phyloP scores from a whole-genome alignment of 2,888 invertebrate genomes.

The Agonopterix heracliana region DNA sequence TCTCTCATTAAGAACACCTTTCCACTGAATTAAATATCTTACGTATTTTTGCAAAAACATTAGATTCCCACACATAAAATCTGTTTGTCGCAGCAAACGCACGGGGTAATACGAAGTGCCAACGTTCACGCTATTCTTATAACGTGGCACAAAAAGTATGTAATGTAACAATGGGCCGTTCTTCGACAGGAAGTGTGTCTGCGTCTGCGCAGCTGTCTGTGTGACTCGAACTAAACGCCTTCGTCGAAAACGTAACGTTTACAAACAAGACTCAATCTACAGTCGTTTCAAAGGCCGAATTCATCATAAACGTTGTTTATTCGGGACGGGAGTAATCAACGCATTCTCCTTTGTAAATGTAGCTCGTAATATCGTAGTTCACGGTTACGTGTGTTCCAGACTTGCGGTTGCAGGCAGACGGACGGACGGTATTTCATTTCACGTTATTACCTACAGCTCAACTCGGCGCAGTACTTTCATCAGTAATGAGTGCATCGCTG shows the following conservation, averaged over 20 bases:
- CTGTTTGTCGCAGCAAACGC: conserved; percentile 29
- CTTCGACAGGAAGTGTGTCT: conserved; percentile 53
- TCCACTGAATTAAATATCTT: no score
- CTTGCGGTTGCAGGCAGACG: conserved; percentile 54
- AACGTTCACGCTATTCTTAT: conserved; percentile 29
- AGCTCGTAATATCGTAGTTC: conserved; percentile 42
- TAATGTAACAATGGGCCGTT: conserved; percentile 58
- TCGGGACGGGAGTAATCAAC: background rate
- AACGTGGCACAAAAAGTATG: conserved; percentile 45
- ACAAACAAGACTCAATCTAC: conserved; percentile 11
- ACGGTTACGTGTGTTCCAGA: conserved; percentile 46
- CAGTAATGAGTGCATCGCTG: conserved; percentile 48
- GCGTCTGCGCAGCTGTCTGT: conserved; percentile 44
- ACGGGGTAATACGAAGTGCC: conserved; percentile 27
- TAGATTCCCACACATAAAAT: conserved; percentile 26
- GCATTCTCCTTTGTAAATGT: conserved; percentile 2
- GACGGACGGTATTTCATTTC: conserved; percentile 55
- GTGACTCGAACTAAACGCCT: conserved; percentile 20
- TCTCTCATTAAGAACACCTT: no score
- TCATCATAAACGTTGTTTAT: background rate
- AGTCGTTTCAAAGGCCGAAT: conserved; percentile 8
- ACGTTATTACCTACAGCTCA: conserved; percentile 41
- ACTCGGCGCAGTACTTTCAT: conserved; percentile 54
- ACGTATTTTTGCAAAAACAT: conserved; percentile 9
- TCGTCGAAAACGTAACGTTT: conserved; percentile 9